Evolutionary conservation across 2,113 vertebrate species (phyloP), one percentile per base, ranked within the genome.

Genomic region (Corythornis vintsioides): DNA sequence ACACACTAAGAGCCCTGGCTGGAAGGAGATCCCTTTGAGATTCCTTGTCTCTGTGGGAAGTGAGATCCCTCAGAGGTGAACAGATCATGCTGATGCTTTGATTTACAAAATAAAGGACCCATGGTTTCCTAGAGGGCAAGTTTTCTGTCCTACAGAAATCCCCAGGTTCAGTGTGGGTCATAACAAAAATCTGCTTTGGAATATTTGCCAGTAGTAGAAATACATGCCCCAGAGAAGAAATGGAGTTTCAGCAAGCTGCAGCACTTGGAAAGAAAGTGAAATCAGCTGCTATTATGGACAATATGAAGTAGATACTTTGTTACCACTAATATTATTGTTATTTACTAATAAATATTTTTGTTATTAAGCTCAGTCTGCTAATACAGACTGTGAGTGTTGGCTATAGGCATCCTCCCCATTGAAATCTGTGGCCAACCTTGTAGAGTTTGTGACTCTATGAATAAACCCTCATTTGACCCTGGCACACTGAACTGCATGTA

Each of bases 391-490:
- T 25, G 38, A 42, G 29, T 6, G 28, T 1, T 40, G 56, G 17
- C 56, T 86, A 28, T 13, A 43, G 57, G 29, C 56, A 61, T 40
- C 65, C 48, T 83, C 63, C 56, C 24, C 11, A 3, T 26, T 38
- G 40, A 82, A 70, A 11, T 5, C 21, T 2, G 1, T 0, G 21
- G 0, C 43, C 66, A 69, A 2, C 11, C 21, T 81, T 0, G 0
- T 9, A 33, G 47, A 70, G 21, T 65, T 55, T 35, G 42, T 26
- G 28, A 50, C 60, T 52, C 56, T 64, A 42, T 16, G 33, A 69
- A 66, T 29, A 63, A 66, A 63, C 9, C 24, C 31, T 15, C 43
- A 24, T 17, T 12, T 78, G 43, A 28, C n/a, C 12, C 28, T 12
- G 47, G 28, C 38, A 67, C 42, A 59, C 29, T 1, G 1, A 31